Conservation (phyloP, 1,140 invertebrate genomes). For the Drosophila saltans region DNA sequence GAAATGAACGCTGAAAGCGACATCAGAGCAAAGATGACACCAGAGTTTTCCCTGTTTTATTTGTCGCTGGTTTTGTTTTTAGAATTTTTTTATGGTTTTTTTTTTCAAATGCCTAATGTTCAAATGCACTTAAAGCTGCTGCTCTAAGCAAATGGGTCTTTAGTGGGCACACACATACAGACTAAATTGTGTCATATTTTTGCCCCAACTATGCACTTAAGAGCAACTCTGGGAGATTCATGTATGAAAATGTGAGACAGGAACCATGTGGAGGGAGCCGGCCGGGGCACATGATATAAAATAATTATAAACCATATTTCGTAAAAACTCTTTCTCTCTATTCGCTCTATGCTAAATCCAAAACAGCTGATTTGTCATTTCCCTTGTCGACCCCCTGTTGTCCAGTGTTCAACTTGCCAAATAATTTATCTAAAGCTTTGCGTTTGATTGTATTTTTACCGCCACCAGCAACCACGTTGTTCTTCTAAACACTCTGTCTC, state of each 20-base stretch:
- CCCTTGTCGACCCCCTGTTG: constrained; percentile 4
- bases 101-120: constrained; percentile 52
- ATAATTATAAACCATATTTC: constrained; percentile 16
- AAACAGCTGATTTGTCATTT: constrained; percentile 65
- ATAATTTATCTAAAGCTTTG: constrained; percentile 51
- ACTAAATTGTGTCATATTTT: constrained; percentile 51
- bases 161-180: constrained; percentile 11
- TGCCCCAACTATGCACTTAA: constrained; percentile 36
- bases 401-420: constrained; percentile 6
- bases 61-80: constrained; percentile 15
- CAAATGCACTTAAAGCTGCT: constrained; percentile 69
- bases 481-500: constrained; percentile 2
- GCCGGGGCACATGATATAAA: neutral
- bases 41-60: constrained; percentile 2
- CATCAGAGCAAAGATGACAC: constrained; percentile 7
- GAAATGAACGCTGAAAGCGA: constrained; percentile 60
- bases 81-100: constrained; percentile 26
- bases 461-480: neutral
- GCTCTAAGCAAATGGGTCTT: constrained; percentile 54
- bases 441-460: constrained; percentile 36
- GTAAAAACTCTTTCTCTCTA: neutral
- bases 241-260: constrained; percentile 49
- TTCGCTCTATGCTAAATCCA: neutral
- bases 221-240: constrained; percentile 47
- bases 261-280: constrained; percentile 60